A percentile compares a stretch with the other conserved stretches of the same genome.
Evolutionary conservation across 1,140 invertebrate species (phyloP).

Genomic region (Popillia japonica): DNA sequence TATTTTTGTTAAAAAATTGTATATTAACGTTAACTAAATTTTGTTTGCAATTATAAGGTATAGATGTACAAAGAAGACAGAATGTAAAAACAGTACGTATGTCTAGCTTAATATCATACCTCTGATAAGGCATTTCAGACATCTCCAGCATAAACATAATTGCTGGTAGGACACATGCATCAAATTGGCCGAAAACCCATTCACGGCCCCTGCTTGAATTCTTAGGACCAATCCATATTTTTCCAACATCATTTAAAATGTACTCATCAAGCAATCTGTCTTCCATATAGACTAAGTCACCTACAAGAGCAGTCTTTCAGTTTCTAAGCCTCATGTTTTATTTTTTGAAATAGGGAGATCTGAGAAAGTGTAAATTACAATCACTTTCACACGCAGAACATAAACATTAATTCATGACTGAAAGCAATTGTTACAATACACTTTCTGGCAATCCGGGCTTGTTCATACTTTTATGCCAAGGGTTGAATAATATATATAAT

Average conservation of each 20-base stretch:
- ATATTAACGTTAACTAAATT: too few species aligned
- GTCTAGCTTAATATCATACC: neutral
- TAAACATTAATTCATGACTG: too few species aligned
- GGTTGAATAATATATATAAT: slow-evolving; percentile 84
- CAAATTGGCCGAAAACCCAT: slow-evolving; percentile 80
- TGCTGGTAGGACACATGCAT: slow-evolving; percentile 69
- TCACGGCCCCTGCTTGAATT: slow-evolving; percentile 68
- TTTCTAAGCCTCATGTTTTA: neutral
- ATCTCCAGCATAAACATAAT: slow-evolving; percentile 69
- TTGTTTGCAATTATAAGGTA: too few species aligned
- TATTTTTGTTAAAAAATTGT: too few species aligned
- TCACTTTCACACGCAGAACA: too few species aligned
- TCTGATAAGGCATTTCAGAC: slow-evolving; percentile 61
- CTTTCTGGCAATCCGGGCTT: neutral
- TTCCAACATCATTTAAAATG: slow-evolving; percentile 75
- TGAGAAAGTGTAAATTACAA: too few species aligned
- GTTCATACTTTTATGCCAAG: slow-evolving; percentile 77
- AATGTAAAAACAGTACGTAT: neutral
- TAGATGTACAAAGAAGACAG: too few species aligned
- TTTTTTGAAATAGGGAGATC: too few species aligned
- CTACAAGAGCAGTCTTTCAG: slow-evolving; percentile 55
- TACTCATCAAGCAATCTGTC: slow-evolving; percentile 71
- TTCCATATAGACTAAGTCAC: slow-evolving; percentile 74
- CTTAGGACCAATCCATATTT: slow-evolving; percentile 76
- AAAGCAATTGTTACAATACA: too few species aligned